A percentile compares a stretch with the other conserved stretches of the same genome.
Conservation (phyloP, 35 echinoderm and acorn worm species). For the Apostichopus parvimensis region DNA sequence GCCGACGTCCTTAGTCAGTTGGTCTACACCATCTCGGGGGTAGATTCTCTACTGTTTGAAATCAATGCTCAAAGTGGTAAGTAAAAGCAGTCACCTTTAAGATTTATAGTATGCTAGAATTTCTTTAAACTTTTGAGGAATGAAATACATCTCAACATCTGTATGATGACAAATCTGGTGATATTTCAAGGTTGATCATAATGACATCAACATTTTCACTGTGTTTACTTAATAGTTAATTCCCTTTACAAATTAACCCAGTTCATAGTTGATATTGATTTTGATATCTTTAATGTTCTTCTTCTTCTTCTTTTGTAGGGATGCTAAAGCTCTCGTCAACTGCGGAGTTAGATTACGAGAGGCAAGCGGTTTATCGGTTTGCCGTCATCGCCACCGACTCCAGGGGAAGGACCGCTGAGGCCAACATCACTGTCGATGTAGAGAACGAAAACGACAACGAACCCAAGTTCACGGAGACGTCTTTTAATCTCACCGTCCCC, state of each 20-base stretch:
- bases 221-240: too few relatives aligned
- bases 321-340: not conserved
- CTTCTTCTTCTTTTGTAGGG: not conserved
- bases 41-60: conserved; percentile 61
- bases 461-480: conserved; percentile 46
- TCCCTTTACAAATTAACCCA: too few relatives aligned
- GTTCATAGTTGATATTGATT: too few relatives aligned
- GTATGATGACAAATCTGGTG: not conserved
- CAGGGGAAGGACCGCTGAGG: conserved; percentile 50
- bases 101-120: not conserved
- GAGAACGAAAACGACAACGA: conserved; percentile 83
- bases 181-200: too few relatives aligned
- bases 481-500: conserved; percentile 76
- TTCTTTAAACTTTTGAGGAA: not conserved
- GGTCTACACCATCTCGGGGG: conserved; percentile 60
- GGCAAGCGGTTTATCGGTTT: conserved; percentile 54
- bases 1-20: conserved; percentile 42
- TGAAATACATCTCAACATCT: not conserved
- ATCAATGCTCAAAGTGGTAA: conserved; percentile 75
- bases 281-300: too few relatives aligned
- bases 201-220: too few relatives aligned
- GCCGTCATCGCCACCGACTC: conserved; percentile 66
- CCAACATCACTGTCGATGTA: conserved; percentile 55
- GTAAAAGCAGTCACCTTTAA: not conserved
- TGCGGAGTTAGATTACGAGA: conserved; percentile 61